These are phyloP conservation scores for Campylomormyrus numenius DNA, from an alignment of 2,113 vertebrate species.

Conservation along the genomic window DNA sequence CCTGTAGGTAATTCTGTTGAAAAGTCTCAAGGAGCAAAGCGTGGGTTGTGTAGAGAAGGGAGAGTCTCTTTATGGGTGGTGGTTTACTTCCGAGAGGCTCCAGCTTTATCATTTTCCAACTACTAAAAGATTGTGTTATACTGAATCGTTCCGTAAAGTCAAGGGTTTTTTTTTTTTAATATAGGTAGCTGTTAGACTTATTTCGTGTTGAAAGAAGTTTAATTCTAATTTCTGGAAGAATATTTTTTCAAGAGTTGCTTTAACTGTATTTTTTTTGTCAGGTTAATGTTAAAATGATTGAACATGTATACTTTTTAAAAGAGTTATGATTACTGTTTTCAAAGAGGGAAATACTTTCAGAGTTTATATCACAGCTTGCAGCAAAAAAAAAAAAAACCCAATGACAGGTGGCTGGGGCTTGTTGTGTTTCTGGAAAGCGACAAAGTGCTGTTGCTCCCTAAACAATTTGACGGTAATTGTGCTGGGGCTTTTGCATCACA, in stretches of 20 bases:
- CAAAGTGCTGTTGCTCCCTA: constrained; percentile 26
- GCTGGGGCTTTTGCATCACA: not conserved
- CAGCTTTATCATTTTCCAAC: not conserved
- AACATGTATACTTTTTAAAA: constrained; percentile 21
- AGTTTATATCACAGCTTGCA: constrained; percentile 24
- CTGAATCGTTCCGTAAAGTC: not conserved
- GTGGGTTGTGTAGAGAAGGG: not conserved
- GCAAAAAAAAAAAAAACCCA: constrained; percentile 20
- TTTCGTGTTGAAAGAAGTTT: not conserved
- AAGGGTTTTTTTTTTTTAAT: not conserved
- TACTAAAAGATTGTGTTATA: not conserved
- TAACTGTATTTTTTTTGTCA: not conserved
- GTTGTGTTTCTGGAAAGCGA: constrained; percentile 28
- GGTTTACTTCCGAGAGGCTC: not conserved
- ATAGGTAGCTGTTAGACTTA: not conserved
- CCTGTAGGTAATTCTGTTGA: not conserved
- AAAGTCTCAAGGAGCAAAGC: not conserved
- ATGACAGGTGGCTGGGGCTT: constrained; percentile 15
- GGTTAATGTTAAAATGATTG: constrained; percentile 28
- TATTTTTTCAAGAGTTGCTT: not conserved
- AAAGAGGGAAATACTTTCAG: constrained; percentile 19
- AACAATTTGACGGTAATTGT: not conserved
- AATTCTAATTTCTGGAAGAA: not conserved
- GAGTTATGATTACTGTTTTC: constrained; percentile 10
- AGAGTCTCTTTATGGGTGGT: not conserved